These are phyloP conservation scores for Chrysina gloriosa DNA, from an alignment of 2,888 invertebrate genomes.

Conservation along the genomic window DNA sequence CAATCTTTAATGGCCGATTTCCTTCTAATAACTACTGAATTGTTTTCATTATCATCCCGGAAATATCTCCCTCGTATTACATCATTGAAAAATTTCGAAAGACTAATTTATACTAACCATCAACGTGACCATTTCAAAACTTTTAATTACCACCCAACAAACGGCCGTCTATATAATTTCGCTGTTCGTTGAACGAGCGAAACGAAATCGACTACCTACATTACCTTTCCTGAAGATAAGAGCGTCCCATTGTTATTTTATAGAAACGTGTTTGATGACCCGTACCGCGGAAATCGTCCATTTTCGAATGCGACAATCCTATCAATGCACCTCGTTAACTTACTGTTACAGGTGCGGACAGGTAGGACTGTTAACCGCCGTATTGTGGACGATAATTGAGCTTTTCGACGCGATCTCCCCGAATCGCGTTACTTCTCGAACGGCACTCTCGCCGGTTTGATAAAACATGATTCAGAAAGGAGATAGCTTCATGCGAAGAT, in stretches of 20 bases:
- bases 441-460: constrained; percentile 2
- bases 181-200: background rate
- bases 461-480: constrained; percentile 33
- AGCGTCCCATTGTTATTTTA: constrained; percentile 8
- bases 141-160: too few relatives aligned
- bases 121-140: too few relatives aligned
- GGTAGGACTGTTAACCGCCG: constrained; percentile 23
- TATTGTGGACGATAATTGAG: constrained; percentile 6
- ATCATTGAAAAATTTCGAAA: too few relatives aligned
- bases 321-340: constrained; percentile 29
- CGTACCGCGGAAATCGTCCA: constrained; percentile 29
- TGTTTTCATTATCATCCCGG: too few relatives aligned
- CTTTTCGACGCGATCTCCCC: constrained; percentile 14
- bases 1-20: too few relatives aligned
- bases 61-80: too few relatives aligned
- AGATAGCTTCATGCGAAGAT: constrained; percentile 24
- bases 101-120: too few relatives aligned
- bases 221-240: constrained; percentile 13
- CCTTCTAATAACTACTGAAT: too few relatives aligned
- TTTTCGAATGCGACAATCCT: constrained; percentile 12
- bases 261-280: constrained; percentile 33
- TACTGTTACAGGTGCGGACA: constrained; percentile 40
- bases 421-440: background rate
- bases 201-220: background rate
- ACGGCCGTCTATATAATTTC: too few relatives aligned